Evolutionary conservation across 2,797 vertebrate species (phyloP), one percentile per base, ranked within the genome.

Genomic region (Rhyacichthys aspro): DNA sequence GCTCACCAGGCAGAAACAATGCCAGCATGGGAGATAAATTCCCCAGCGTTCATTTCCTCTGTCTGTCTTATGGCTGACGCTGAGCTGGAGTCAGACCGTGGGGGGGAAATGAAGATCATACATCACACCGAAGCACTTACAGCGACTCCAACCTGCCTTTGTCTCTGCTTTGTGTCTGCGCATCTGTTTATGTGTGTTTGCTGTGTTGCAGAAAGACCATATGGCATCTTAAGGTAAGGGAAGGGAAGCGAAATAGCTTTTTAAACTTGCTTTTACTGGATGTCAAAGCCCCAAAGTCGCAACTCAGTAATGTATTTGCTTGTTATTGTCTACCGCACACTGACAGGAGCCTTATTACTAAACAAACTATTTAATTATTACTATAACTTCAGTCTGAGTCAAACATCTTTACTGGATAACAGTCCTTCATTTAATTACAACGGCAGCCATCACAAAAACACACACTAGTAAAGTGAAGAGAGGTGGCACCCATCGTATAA

Each of bases 341-440:
- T 58, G 71, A 74, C 47, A 42, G 63, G 59, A 63, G 53, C 55
- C 77, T 86, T 78, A 86, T 87, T 81, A 86, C 78, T 67, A 74
- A 77, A 79, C 59, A 62, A 72, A 83, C 59, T 86, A 90, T 91
- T 88, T 87, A 86, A 90, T 89, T 94, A 94, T 91, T 55, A 74
- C 82, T 61, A 87, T 73, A 61, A 50, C 84, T 92, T 92, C 89
- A 91, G 91, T 28, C 23, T 28, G 23, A 28, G 23, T 28, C 4
- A 94, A 95, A 93, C 89, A 92, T 92, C 91, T 92, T 92, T 67
- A 85, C 72, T 81, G 92, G 92, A 93, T 90, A 91, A 92, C 88
- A 90, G 87, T 85, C 82, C 81, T 91, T 83, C 60, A 52, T 90
- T 88, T 91, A 91, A 93, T 94, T 93, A 93, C 89, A 91, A 74